Base-by-base conservation (phyloP, 2,113 vertebrate species). In the Orycteropus afer region DNA sequence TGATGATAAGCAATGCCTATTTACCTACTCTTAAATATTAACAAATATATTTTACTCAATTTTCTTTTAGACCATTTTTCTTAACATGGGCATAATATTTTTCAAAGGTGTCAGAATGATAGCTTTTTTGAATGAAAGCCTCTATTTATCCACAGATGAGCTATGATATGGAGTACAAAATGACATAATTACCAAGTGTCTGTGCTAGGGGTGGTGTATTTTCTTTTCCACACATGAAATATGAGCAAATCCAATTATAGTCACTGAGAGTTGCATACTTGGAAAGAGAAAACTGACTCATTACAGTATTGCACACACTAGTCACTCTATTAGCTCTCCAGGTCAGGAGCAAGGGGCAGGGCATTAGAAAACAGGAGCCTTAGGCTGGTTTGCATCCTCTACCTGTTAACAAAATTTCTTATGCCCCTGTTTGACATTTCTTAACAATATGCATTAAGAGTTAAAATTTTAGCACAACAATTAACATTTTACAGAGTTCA, bases 1-100 rank as follows among this genome's bases (percentile, higher is more conserved):
- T 20, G 14, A 37, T 93, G 81, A 71, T n/a, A 87, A 22, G 53
- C 51, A 90, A 79, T 34, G 32, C 13, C 53, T 81, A 57, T 47
- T 85, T 87, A 74, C n/a, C 45, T 93, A 42, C 47, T 67, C 20
- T 74, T 67, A 80, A 90, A 84, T 83, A 92, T 94, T 86, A 84
- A 80, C 79, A 85, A 88, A 40, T 85, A 63, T 49, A 79, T 86
- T 91, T 96, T 71, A 77, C 34, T 80, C 65, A 80, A 73, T 73
- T 95, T 93, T n/a, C 29, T 80, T 90, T 92, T 80, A 65, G 23
- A 13, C 0, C 32, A 83, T 91, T 95, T 97, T 96, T 83, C 49
- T 86, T 79, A 95, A 90, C 59, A 88, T n/a, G 37, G 89, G 53
- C 59, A 14, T n/a, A 79, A 47, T 67, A 65, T 42, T 78, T 95